A percentile compares a stretch with the other conserved stretches of the same genome.
Conservation (phyloP, 2,113 vertebrate species). For the Donacobius atricapilla region DNA sequence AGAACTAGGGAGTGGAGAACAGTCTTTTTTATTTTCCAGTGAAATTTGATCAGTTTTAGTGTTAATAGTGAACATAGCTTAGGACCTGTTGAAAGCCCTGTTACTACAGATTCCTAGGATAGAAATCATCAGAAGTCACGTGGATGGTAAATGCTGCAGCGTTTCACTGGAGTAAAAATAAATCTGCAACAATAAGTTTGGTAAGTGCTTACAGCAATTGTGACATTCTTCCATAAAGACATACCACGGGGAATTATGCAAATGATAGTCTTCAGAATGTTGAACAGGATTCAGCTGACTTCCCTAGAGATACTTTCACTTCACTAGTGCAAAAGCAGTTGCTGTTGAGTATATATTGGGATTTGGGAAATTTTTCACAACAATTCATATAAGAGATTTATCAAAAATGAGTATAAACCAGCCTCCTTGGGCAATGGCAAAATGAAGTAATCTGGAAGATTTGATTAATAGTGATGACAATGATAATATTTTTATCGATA, state of each 20-base stretch:
- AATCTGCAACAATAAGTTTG: background rate
- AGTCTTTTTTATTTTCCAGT: background rate
- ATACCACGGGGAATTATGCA: background rate
- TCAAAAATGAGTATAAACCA: background rate
- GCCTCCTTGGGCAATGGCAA: background rate
- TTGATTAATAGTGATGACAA: background rate
- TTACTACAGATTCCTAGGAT: background rate
- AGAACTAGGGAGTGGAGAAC: background rate
- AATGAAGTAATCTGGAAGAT: background rate
- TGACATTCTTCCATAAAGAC: background rate
- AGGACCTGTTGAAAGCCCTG: background rate
- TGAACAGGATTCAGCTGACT: background rate
- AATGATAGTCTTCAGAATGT: background rate
- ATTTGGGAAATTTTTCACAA: background rate
- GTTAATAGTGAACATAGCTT: background rate
- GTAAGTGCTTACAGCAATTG: background rate
- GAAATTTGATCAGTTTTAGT: background rate
- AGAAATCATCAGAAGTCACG: background rate
- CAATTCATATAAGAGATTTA: background rate
- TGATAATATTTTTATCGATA: background rate
- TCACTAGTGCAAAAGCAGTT: background rate
- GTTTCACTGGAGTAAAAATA: background rate
- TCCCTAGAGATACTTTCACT: background rate
- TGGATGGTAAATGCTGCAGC: background rate
- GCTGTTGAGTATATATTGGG: background rate